A percentile compares a stretch with the other conserved stretches of the same genome.
Evolutionary conservation across 2,113 vertebrate species (phyloP).

Genomic region (Podilymbus podiceps): DNA sequence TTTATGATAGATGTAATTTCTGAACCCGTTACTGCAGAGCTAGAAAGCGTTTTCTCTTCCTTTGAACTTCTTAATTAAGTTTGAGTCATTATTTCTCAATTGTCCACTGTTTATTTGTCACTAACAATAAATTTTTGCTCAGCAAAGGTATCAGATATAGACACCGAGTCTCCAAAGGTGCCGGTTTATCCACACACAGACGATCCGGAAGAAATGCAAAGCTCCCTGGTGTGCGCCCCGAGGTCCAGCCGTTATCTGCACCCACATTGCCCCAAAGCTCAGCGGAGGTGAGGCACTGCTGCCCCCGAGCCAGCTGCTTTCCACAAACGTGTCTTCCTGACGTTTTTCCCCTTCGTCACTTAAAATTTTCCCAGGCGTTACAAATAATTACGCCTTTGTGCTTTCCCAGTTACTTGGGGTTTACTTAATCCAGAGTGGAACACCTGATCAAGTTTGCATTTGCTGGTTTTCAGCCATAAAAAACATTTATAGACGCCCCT

Average conservation of each 20-base stretch:
- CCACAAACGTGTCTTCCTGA: background rate
- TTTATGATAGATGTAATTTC: background rate
- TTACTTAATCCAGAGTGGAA: background rate
- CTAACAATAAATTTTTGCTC: background rate
- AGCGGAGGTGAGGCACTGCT: background rate
- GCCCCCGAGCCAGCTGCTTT: background rate
- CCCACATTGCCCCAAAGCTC: background rate
- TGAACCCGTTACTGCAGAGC: background rate
- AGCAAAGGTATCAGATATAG: background rate
- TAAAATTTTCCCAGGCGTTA: background rate
- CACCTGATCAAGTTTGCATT: slow-evolving; percentile 1
- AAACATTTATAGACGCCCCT: slow-evolving; percentile 29
- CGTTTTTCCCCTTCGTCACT: background rate
- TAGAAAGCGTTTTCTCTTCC: background rate
- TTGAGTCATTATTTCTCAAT: background rate
- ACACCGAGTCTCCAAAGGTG: background rate
- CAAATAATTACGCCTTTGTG: background rate
- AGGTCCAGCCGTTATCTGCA: background rate
- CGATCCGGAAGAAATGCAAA: background rate
- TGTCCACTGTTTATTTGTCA: background rate
- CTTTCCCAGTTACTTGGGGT: background rate
- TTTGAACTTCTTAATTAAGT: background rate
- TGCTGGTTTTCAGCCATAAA: slow-evolving; percentile 11
- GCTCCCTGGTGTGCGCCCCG: background rate
- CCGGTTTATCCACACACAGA: background rate